These are phyloP conservation scores for Lycorma delicatula DNA, from an alignment of 1,140 invertebrate species.

Conservation along the genomic window DNA sequence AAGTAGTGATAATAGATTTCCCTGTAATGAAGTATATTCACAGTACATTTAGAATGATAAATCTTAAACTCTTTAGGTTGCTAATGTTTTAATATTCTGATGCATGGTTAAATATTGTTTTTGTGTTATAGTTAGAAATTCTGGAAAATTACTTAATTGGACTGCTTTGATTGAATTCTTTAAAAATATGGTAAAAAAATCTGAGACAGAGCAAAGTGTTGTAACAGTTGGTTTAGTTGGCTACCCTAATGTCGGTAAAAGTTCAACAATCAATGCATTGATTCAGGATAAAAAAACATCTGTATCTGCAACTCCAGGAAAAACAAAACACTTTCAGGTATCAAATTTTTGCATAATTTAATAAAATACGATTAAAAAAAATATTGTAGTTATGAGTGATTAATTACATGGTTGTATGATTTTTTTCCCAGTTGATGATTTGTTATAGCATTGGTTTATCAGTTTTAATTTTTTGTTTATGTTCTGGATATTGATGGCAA, in stretches of 20 bases:
- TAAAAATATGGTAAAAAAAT: constrained; percentile 32
- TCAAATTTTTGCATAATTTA: constrained; percentile 68
- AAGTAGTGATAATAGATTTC: too few species aligned
- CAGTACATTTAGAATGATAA: too few species aligned
- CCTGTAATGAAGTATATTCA: too few species aligned
- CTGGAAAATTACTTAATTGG: constrained; percentile 45
- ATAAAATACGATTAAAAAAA: too few species aligned
- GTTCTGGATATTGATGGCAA: too few species aligned
- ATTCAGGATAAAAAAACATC: constrained; percentile 81
- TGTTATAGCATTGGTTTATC: too few species aligned
- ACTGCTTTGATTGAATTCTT: constrained; percentile 58
- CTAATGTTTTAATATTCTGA: too few species aligned
- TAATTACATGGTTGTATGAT: too few species aligned
- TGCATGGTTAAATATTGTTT: background rate
- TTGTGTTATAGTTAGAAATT: constrained; percentile 35
- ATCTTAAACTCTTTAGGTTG: too few species aligned
- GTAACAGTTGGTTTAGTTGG: constrained; percentile 89
- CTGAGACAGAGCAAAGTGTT: constrained; percentile 46
- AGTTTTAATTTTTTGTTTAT: too few species aligned
- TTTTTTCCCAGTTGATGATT: too few species aligned
- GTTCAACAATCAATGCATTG: constrained; percentile 94
- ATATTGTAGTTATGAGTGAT: too few species aligned
- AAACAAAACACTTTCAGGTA: constrained; percentile 78
- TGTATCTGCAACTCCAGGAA: constrained; percentile 66
- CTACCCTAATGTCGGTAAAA: constrained; percentile 99